A percentile compares a stretch with the other conserved stretches of the same genome.
Evolutionary conservation across 1,140 invertebrate species (phyloP).

Genomic region (Drosophila biarmipes): DNA sequence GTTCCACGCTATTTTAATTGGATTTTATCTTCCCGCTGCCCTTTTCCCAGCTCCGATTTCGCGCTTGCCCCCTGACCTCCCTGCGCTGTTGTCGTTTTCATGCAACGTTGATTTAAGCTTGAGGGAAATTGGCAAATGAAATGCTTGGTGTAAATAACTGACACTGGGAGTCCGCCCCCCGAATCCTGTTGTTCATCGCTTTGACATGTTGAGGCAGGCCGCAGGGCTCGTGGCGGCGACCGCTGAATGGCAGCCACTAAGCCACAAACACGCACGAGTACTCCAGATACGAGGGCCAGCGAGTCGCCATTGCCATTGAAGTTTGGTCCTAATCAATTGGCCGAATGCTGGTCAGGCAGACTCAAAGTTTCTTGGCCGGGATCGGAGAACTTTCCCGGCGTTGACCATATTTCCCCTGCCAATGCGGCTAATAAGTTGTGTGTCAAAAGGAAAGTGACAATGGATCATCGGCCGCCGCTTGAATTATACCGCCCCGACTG

Average conservation of each 20-base stretch:
- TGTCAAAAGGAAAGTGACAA: not conserved
- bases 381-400: conserved; percentile 15
- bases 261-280: conserved; percentile 69
- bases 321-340: conserved; percentile 64
- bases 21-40: conserved; percentile 73
- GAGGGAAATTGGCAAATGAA: conserved; percentile 74
- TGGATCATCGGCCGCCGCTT: conserved; percentile 8
- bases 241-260: conserved; percentile 47
- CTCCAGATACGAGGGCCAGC: conserved; percentile 7
- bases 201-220: conserved; percentile 63
- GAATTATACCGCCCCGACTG: not conserved
- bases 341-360: conserved; percentile 45
- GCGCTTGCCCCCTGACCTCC: conserved; percentile 3
- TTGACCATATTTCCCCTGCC: conserved; percentile 20
- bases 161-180: conserved; percentile 29
- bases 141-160: conserved; percentile 75
- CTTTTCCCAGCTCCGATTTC: conserved; percentile 50
- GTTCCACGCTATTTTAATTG: conserved; percentile 72
- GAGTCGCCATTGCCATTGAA: conserved; percentile 27
- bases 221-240: conserved; percentile 24
- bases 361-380: conserved; percentile 39
- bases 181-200: conserved; percentile 30
- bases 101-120: conserved; percentile 73
- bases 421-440: conserved; percentile 51
- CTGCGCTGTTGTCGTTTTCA: conserved; percentile 57